Conservation (phyloP, 1,140 invertebrate species). For the Tribolium madens region DNA sequence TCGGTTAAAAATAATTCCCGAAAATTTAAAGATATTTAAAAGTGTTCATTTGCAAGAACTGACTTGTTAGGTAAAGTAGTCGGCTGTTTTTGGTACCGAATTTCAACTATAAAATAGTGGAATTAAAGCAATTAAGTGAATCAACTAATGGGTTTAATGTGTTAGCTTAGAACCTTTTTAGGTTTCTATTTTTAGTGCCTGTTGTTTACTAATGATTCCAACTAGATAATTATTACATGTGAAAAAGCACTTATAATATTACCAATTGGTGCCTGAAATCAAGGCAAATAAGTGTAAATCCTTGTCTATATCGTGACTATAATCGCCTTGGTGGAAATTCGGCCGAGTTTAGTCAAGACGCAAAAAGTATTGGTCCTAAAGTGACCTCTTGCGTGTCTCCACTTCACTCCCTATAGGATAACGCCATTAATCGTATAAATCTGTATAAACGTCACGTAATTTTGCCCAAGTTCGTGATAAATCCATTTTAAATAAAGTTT, state of each 20-base stretch:
- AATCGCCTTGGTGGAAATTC: neutral
- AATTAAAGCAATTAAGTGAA: neutral
- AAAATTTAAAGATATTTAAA: neutral
- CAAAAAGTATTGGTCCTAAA: neutral
- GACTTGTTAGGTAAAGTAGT: neutral
- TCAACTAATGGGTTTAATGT: neutral
- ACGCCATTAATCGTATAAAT: slow-evolving; percentile 20
- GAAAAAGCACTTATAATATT: neutral
- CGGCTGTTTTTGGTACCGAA: neutral
- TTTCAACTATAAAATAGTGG: neutral
- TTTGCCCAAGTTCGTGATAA: slow-evolving; percentile 22
- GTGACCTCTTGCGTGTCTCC: neutral
- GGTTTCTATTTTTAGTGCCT: no score
- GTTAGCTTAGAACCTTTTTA: neutral
- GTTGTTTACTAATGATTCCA: no score
- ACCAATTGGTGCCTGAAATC: neutral
- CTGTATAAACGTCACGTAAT: slow-evolving; percentile 28
- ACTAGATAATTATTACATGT: no score
- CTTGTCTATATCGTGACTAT: neutral
- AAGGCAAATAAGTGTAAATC: neutral
- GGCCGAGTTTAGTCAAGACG: neutral
- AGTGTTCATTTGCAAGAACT: neutral
- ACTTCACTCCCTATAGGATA: neutral
- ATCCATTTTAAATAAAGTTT: slow-evolving; percentile 22
- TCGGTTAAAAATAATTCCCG: neutral